Evolutionary conservation across 2,797 vertebrate species (phyloP).

Genomic region (Macropus fuliginosus): DNA sequence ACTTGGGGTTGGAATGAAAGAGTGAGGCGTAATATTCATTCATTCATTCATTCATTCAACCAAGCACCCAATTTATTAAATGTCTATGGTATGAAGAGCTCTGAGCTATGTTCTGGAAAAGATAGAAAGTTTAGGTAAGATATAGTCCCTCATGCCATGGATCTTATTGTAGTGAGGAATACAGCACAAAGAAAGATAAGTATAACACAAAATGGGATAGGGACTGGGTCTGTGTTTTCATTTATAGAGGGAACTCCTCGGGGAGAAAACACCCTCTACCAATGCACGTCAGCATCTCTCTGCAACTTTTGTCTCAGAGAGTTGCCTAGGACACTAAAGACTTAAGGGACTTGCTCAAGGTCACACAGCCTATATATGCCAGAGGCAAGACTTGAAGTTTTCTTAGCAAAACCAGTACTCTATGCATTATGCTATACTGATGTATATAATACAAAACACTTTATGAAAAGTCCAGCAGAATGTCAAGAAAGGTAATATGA

Average conservation of each 20-base stretch:
- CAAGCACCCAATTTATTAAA: background rate
- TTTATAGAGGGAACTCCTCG: background rate
- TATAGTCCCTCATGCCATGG: background rate
- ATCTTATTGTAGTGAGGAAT: background rate
- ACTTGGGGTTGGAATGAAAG: background rate
- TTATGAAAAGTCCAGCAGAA: background rate
- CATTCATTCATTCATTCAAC: background rate
- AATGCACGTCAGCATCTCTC: background rate
- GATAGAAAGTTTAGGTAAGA: background rate
- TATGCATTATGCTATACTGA: background rate
- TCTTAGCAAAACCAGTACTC: background rate
- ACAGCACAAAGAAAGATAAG: background rate
- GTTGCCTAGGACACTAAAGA: background rate
- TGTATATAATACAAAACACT: background rate
- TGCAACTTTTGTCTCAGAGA: background rate
- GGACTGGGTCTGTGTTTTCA: background rate
- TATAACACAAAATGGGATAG: background rate
- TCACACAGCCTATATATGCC: background rate
- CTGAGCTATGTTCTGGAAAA: background rate
- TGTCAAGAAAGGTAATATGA: background rate
- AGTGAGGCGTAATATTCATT: background rate
- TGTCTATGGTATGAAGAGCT: background rate
- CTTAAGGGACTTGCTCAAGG: background rate
- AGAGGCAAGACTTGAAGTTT: background rate
- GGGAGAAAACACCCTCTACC: background rate